These are phyloP conservation scores for Fundulus diaphanus DNA, from an alignment of 2,797 vertebrate species.

Conservation along the genomic window DNA sequence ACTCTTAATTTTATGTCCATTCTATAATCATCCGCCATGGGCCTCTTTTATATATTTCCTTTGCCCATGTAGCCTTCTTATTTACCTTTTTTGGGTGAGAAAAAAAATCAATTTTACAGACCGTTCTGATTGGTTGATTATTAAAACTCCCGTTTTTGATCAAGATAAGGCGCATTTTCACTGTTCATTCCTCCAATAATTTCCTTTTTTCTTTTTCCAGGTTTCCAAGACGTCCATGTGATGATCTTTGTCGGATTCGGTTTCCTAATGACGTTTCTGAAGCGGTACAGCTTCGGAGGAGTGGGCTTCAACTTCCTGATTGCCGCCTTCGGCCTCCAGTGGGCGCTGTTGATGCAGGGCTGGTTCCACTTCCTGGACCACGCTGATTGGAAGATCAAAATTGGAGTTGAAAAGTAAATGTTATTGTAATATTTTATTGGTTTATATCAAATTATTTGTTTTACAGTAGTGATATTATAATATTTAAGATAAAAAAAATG, in stretches of 20 bases:
- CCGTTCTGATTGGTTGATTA: not conserved
- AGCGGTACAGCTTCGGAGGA: constrained; percentile 91
- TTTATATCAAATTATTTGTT: not conserved
- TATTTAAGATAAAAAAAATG: not conserved
- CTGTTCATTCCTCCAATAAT: not conserved
- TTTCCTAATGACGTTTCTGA: constrained; percentile 96
- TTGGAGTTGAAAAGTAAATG: constrained; percentile 89
- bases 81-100: not conserved
- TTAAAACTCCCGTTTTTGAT: not conserved
- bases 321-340: constrained; percentile 94
- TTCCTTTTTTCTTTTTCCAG: constrained; percentile 63
- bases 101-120: not conserved
- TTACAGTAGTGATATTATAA: not conserved
- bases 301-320: constrained; percentile 96
- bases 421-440: not conserved
- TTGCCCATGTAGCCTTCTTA: not conserved
- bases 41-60: not conserved
- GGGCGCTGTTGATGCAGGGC: constrained; percentile 97
- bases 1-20: not conserved
- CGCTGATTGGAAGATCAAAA: constrained; percentile 83
- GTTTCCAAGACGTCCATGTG: constrained; percentile 97
- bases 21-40: not conserved
- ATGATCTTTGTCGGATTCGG: constrained; percentile 99
- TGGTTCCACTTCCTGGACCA: constrained; percentile 88
- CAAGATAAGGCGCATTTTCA: not conserved